phyloP scores from a whole-genome alignment of 2,113 vertebrate species.

The Collichthys lucidus region DNA sequence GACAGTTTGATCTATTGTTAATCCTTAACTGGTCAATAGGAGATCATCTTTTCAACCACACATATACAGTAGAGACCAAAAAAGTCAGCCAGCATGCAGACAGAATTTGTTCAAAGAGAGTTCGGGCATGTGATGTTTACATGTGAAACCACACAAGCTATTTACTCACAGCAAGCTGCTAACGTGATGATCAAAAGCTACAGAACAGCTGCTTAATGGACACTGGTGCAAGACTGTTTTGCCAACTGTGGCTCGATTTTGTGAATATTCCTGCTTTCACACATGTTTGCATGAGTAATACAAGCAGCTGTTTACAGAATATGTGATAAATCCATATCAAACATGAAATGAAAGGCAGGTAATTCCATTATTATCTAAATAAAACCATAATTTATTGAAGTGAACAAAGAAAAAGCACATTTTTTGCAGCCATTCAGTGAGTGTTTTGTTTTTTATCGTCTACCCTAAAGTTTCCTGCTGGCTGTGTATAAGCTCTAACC shows the following conservation, averaged over 20 bases:
- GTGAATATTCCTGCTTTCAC: neutral
- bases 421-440: neutral
- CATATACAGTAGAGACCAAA: neutral
- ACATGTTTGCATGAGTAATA: slow-evolving; percentile 8
- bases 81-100: neutral
- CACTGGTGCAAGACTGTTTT: neutral
- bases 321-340: neutral
- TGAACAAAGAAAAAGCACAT: neutral
- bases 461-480: neutral
- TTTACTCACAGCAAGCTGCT: neutral
- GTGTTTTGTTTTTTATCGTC: neutral
- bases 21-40: neutral
- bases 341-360: neutral
- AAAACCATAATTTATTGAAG: neutral
- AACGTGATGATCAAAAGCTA: neutral
- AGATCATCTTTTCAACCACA: slow-evolving; percentile 7
- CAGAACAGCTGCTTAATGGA: neutral
- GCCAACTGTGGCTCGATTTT: neutral
- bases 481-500: slow-evolving; percentile 7
- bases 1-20: neutral
- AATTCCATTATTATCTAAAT: neutral
- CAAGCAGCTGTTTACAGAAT: neutral
- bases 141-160: neutral
- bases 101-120: neutral
- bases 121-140: neutral